Evolutionary conservation across 2,113 vertebrate species (phyloP).

Genomic region (Equus przewalskii): DNA sequence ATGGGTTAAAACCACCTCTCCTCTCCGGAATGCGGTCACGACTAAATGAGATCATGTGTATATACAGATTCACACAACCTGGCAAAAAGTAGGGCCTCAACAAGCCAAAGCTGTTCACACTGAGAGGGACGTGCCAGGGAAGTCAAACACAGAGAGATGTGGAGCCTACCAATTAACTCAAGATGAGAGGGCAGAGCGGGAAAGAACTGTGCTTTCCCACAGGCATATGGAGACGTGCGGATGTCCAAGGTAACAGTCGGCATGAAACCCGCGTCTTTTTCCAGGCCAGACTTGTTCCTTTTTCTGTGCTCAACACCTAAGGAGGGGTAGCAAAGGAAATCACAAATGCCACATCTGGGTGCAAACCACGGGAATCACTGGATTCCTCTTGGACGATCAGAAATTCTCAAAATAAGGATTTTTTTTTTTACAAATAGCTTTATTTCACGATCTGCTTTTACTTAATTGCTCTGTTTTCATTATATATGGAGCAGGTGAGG

Average conservation of each 20-base stretch:
- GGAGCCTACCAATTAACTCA: neutral
- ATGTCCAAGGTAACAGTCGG: accelerated
- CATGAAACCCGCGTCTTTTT: neutral
- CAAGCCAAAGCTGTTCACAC: neutral
- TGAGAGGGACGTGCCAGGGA: neutral
- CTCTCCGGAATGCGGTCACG: neutral
- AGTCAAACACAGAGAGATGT: neutral
- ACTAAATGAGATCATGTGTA: neutral
- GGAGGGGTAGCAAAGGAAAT: neutral
- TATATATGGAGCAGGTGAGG: neutral
- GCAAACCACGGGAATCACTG: neutral
- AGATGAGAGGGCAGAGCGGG: neutral
- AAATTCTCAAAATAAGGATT: neutral
- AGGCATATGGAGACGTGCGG: accelerated
- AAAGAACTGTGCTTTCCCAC: neutral
- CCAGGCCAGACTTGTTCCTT: neutral
- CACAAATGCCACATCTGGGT: accelerated
- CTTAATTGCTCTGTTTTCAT: neutral
- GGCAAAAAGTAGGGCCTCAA: neutral
- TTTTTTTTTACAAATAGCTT: neutral
- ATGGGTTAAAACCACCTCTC: neutral
- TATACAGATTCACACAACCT: neutral
- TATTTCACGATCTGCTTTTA: neutral
- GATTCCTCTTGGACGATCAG: neutral
- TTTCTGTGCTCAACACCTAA: neutral